These are phyloP conservation scores for Mizuhopecten yessoensis DNA, from an alignment of 1,140 invertebrate species.

Conservation along the genomic window DNA sequence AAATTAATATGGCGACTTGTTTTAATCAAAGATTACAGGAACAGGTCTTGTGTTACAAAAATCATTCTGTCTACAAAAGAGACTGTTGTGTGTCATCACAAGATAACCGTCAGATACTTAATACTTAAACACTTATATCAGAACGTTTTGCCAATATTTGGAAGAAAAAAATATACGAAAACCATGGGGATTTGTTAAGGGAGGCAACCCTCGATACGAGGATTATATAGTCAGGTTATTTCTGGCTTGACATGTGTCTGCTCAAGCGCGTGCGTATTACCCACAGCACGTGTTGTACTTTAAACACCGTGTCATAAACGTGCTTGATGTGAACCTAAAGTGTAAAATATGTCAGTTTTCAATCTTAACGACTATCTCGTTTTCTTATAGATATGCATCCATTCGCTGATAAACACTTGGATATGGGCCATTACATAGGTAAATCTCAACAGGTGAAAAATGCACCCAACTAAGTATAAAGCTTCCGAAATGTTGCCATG, in stretches of 20 bases:
- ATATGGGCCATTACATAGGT: not conserved
- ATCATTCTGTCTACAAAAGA: not conserved
- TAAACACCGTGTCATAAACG: not conserved
- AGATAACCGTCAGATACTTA: too few relatives aligned
- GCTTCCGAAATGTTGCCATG: not conserved
- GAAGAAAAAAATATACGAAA: not conserved
- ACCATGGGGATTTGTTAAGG: not conserved
- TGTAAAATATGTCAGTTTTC: constrained; percentile 3
- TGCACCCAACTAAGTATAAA: not conserved
- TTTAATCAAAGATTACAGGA: not conserved
- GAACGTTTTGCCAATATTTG: not conserved
- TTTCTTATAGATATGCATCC: not conserved
- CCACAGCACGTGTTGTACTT: constrained; percentile 9
- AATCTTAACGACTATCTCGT: not conserved
- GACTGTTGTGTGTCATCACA: not conserved
- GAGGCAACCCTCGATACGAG: not conserved
- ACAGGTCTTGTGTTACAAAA: not conserved
- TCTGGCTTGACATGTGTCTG: not conserved
- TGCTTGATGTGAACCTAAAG: not conserved
- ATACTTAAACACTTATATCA: not conserved
- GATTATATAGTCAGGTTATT: not conserved
- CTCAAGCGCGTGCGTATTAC: not conserved
- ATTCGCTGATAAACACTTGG: not conserved
- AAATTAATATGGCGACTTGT: not conserved
- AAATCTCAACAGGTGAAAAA: not conserved